phyloP scores from a whole-genome alignment of 2,888 invertebrate genomes.

The Syrista parreyssii region DNA sequence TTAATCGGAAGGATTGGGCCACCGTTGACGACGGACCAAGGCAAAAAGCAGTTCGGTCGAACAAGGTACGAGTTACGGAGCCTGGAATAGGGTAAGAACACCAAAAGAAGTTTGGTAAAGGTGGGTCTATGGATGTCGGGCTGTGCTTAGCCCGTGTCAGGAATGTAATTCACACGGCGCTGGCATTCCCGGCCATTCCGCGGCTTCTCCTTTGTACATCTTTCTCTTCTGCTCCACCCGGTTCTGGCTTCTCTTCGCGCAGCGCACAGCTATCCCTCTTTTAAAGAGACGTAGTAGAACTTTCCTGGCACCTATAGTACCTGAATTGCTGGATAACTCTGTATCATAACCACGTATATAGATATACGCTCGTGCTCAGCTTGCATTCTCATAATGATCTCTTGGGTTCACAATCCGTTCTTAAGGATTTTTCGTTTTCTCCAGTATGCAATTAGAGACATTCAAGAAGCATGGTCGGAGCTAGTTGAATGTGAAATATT shows the following conservation, averaged over 20 bases:
- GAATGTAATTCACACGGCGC: constrained; percentile 63
- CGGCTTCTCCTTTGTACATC: constrained; percentile 46
- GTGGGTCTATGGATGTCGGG: constrained; percentile 49
- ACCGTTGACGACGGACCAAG: constrained; percentile 18
- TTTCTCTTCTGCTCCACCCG: constrained; percentile 24
- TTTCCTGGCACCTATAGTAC: background rate
- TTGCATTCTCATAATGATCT: background rate
- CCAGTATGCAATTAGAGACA: background rate
- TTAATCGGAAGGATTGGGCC: constrained; percentile 14
- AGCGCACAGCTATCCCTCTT: background rate
- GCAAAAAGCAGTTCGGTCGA: constrained; percentile 23
- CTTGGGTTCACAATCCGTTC: background rate
- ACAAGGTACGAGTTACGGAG: background rate
- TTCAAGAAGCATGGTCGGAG: background rate
- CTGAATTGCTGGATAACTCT: background rate
- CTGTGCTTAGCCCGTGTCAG: constrained; percentile 60
- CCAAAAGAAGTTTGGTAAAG: constrained; percentile 41
- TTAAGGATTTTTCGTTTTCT: background rate
- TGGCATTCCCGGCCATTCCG: constrained; percentile 57
- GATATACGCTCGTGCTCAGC: background rate
- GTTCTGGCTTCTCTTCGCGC: constrained; percentile 30
- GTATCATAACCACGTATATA: background rate
- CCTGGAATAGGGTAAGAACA: constrained; percentile 7
- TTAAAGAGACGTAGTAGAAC: background rate
- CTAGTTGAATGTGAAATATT: background rate